Evolutionary conservation across 2,797 vertebrate genomes (phyloP).

Genomic region (Myioborus miniatus): DNA sequence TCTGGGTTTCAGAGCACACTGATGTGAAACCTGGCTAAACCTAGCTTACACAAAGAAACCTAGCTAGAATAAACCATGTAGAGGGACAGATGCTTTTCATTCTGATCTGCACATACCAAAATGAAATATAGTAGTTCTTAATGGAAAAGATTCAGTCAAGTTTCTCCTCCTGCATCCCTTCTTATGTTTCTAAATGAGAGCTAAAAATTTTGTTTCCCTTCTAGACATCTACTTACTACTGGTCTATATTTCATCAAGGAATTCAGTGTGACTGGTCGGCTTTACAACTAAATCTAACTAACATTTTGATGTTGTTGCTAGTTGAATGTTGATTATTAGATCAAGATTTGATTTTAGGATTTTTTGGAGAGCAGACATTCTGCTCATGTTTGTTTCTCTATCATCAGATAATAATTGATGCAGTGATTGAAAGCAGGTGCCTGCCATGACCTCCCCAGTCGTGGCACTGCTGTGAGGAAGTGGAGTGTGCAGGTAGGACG

Average conservation of each 20-base stretch:
- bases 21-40: not conserved
- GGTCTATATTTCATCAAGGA: not conserved
- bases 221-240: not conserved
- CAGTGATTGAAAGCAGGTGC: conserved; percentile 58
- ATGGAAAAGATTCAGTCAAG: not conserved
- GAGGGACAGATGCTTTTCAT: not conserved
- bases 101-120: not conserved
- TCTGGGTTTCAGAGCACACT: not conserved
- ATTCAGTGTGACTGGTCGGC: not conserved
- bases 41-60: too few relatives aligned
- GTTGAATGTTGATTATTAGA: not conserved
- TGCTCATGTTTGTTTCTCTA: conserved; percentile 20
- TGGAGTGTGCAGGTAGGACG: not conserved
- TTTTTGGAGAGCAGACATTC: not conserved
- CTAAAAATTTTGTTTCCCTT: not conserved
- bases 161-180: not conserved
- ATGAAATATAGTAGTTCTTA: not conserved
- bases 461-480: conserved; percentile 49
- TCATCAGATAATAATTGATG: conserved; percentile 14
- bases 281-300: not conserved
- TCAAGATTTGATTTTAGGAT: conserved; percentile 45
- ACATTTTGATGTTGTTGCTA: not conserved
- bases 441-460: not conserved
- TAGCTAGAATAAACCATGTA: not conserved
- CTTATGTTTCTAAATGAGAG: not conserved